A percentile compares a stretch with the other conserved stretches of the same genome.
These are phyloP conservation scores for Lethrus apterus DNA, from an alignment of 1,140 invertebrate species.

Conservation along the genomic window DNA sequence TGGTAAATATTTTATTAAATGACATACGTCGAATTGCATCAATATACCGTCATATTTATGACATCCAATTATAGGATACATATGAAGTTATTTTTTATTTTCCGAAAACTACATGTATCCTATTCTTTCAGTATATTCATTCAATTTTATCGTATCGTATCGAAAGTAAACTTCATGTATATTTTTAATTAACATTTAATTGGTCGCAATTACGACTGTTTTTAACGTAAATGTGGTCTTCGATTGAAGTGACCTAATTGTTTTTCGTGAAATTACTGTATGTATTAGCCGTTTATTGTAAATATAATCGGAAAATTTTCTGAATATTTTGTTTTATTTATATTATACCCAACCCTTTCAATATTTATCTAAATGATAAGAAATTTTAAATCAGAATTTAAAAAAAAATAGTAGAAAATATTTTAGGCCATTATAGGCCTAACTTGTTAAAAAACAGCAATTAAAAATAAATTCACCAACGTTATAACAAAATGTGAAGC, in stretches of 20 bases:
- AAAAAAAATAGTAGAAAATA: no score
- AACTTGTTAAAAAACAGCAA: no score
- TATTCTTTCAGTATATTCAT: no score
- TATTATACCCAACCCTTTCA: neutral
- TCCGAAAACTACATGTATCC: constrained; percentile 3
- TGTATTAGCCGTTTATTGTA: constrained; percentile 13
- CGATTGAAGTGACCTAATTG: constrained; percentile 6
- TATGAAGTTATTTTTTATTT: constrained; percentile 8
- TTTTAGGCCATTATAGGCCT: no score
- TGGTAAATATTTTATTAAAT: constrained; percentile 8
- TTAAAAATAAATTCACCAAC: no score
- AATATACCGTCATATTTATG: neutral
- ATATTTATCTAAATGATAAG: no score
- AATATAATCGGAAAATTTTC: constrained; percentile 6
- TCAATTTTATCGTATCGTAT: no score
- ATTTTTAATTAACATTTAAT: no score
- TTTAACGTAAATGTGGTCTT: constrained; percentile 3
- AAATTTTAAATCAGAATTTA: no score
- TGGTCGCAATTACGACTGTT: no score
- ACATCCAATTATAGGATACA: constrained; percentile 1
- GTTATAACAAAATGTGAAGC: no score
- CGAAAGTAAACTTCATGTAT: no score
- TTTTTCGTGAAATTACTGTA: constrained; percentile 10
- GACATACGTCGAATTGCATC: constrained; percentile 2
- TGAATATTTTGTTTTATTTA: neutral